phyloP scores from a whole-genome alignment of 1,140 invertebrate genomes.

The Tetramorium alpestre region DNA sequence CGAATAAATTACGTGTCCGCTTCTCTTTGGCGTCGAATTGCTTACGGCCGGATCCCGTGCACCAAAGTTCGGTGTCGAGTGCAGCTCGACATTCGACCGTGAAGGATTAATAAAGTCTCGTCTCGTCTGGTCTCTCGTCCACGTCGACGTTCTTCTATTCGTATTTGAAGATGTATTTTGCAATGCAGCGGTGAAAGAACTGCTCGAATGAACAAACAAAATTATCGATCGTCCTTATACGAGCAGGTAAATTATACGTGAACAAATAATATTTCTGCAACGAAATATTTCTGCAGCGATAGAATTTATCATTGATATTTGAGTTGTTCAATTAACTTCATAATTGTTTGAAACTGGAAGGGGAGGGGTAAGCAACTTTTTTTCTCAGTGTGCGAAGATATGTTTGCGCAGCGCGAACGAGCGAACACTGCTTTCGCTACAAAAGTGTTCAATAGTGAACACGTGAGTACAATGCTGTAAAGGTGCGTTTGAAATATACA shows the following conservation, averaged over 20 bases:
- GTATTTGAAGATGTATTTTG: background rate
- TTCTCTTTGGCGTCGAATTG: slow-evolving; percentile 34
- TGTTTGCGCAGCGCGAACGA: background rate
- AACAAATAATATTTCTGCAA: background rate
- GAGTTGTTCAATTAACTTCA: background rate
- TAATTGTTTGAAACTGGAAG: background rate
- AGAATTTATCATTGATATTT: background rate
- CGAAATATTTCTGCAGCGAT: background rate
- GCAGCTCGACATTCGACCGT: slow-evolving; percentile 21
- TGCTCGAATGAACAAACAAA: background rate
- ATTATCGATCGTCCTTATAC: background rate
- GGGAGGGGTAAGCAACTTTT: background rate
- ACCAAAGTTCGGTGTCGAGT: slow-evolving; percentile 37
- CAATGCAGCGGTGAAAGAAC: background rate
- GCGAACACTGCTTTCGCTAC: background rate
- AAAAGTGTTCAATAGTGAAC: background rate
- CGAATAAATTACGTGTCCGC: slow-evolving; percentile 42
- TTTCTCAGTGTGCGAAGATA: background rate
- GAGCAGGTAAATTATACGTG: background rate
- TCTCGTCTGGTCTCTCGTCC: background rate
- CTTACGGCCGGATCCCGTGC: slow-evolving; percentile 34
- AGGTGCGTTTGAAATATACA: slow-evolving; percentile 13
- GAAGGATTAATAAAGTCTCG: slow-evolving; percentile 40
- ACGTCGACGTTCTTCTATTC: background rate
- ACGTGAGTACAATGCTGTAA: no score